Evolutionary conservation across 2,113 vertebrate species (phyloP), one percentile per base, ranked within the genome.

Genomic region (Ageneiosus marmoratus): DNA sequence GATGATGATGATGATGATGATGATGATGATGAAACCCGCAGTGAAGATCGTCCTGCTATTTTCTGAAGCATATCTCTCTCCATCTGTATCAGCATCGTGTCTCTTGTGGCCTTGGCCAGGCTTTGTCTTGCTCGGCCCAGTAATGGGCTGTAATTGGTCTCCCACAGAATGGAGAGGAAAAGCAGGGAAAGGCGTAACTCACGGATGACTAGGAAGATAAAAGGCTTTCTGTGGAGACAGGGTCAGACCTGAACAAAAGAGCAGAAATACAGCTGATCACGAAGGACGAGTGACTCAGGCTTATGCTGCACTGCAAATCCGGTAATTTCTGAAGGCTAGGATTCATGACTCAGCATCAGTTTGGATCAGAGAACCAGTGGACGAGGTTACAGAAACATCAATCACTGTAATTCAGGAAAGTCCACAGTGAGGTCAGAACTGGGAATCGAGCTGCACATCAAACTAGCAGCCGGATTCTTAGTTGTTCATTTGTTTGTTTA

Each of bases 121-220:
- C 87, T 87, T 67, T 85, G 74, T 88, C 86, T 84, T 89, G 63
- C 29, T 82, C 83, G 73, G 50, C 74, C 24, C 10, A 80, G 88
- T 92, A 91, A 90, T 89, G 87, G 87, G 55, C 81, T 76, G 67
- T 91, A 90, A 93, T 91, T 91, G 89, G 86, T 88, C 89, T 81
- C 89, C 79, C 60, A 62, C 84, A 82, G 88, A 84, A 87, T 29
- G 7, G 60, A 89, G 86, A 82, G 82, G 77, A 81, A 89, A 86
- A 67, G 10, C 85, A 83, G 88, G 91, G 84, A 84, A 85, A 85
- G 89, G 84, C 86, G 79, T 89, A 84, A 83, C 87, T 90, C 84
- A 69, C 79, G 82, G 83, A 89, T 86, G 72, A 89, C 89, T 88
- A 77, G 78, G 48, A 51, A 81, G 88, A 89, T 91, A 85, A 82